phyloP scores from a whole-genome alignment of 37 sponge, comb jelly and placozoan genomes.

The Halichondria panicea region DNA sequence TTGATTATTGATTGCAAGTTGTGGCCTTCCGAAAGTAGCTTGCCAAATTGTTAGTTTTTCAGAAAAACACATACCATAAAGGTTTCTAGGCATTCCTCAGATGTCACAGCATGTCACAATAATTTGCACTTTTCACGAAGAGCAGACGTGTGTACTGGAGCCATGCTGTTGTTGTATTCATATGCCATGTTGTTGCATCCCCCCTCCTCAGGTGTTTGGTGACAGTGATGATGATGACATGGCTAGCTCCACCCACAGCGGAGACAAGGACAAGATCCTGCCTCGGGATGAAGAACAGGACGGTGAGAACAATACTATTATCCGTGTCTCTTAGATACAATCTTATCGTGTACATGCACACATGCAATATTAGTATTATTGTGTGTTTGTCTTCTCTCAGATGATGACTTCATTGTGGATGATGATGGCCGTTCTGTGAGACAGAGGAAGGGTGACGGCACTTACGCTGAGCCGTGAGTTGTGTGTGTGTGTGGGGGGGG shows the following conservation, averaged over 20 bases:
- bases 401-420: slow-evolving; percentile 88
- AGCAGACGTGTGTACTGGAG: slow-evolving; percentile 23
- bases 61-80: no score
- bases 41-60: no score
- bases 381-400: slow-evolving; percentile 5
- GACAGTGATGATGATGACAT: slow-evolving; percentile 70
- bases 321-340: neutral
- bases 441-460: slow-evolving; percentile 44
- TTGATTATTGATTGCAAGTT: no score
- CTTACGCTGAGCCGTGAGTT: slow-evolving; percentile 62
- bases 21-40: no score
- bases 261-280: neutral
- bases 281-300: neutral
- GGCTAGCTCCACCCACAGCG: slow-evolving; percentile 9
- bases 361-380: neutral
- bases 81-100: no score
- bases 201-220: slow-evolving; percentile 43
- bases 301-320: neutral
- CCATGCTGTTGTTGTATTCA: neutral
- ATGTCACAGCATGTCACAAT: no score
- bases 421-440: slow-evolving; percentile 78
- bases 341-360: neutral
- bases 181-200: slow-evolving; percentile 1
- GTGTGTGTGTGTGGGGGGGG: slow-evolving; percentile 7
- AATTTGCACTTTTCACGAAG: no score